phyloP scores from a whole-genome alignment of 2,888 invertebrate species.

The Eudemis profundana region DNA sequence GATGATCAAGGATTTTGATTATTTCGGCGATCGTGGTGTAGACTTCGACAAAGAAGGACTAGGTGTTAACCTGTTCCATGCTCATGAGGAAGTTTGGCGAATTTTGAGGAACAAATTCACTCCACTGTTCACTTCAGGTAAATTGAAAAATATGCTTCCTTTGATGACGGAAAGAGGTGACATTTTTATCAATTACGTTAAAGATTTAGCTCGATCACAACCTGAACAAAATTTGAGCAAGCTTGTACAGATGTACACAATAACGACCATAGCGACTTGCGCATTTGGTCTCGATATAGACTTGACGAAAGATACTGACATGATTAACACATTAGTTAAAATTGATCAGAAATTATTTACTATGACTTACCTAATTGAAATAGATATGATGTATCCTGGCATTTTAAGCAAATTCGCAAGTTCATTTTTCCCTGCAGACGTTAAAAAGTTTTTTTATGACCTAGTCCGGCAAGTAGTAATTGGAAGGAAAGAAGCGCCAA shows the following conservation, averaged over 20 bases:
- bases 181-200: slow-evolving; percentile 54
- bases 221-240: slow-evolving; percentile 20
- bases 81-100: slow-evolving; percentile 59
- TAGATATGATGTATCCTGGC: slow-evolving; percentile 60
- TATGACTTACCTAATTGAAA: slow-evolving; percentile 54
- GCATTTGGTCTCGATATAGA: slow-evolving; percentile 37
- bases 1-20: slow-evolving; percentile 66
- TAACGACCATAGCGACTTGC: slow-evolving; percentile 23
- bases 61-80: slow-evolving; percentile 63
- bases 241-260: slow-evolving; percentile 15
- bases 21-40: slow-evolving; percentile 61
- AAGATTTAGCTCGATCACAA: slow-evolving; percentile 43
- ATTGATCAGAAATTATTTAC: slow-evolving; percentile 48
- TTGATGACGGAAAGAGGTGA: slow-evolving; percentile 59
- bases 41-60: slow-evolving; percentile 60
- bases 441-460: slow-evolving; percentile 54
- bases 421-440: slow-evolving; percentile 54
- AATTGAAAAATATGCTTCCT: slow-evolving; percentile 67
- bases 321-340: slow-evolving; percentile 50
- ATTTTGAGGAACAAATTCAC: too few relatives aligned
- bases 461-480: slow-evolving; percentile 54
- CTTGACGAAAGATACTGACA: background rate
- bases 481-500: slow-evolving; percentile 57
- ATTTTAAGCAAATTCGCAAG: slow-evolving; percentile 56
- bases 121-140: slow-evolving; percentile 68